Evolutionary conservation across 2,797 vertebrate genomes (phyloP).

Genomic region (Apodemus agrarius): DNA sequence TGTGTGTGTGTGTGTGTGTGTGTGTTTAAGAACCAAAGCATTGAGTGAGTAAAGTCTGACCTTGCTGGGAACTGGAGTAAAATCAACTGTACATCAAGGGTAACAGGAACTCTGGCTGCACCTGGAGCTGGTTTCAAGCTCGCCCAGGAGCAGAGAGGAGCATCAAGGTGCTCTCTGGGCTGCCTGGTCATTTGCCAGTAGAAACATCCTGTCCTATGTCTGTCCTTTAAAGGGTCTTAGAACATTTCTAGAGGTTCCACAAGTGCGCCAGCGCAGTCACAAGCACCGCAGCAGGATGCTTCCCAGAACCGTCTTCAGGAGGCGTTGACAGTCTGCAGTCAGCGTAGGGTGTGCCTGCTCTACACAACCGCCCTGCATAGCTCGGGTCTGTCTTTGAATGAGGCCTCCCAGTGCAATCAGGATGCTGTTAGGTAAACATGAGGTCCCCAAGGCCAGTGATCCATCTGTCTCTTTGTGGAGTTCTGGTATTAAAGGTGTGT

Average conservation of each 20-base stretch:
- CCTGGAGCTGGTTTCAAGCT: not conserved
- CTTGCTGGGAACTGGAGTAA: not conserved
- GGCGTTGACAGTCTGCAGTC: not conserved
- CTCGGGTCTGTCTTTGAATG: not conserved
- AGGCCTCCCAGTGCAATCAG: not conserved
- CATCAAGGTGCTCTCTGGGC: not conserved
- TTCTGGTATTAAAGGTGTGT: not conserved
- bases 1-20: not conserved
- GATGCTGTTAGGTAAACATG: not conserved
- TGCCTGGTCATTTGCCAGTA: not conserved
- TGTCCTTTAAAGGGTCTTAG: not conserved
- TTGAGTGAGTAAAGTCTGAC: not conserved
- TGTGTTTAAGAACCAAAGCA: not conserved
- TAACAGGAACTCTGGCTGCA: not conserved
- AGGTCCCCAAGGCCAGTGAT: not conserved
- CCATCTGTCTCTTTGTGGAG: not conserved
- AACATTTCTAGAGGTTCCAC: not conserved
- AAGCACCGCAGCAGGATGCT: no score
- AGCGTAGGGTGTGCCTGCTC: not conserved
- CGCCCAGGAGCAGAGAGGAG: not conserved
- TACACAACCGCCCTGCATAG: not conserved
- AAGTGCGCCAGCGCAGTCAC: not conserved
- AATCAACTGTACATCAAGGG: not conserved
- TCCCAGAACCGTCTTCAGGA: not conserved
- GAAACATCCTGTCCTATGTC: not conserved